Evolutionary conservation across 2,888 invertebrate genomes (phyloP).

Genomic region (Timandra comae): DNA sequence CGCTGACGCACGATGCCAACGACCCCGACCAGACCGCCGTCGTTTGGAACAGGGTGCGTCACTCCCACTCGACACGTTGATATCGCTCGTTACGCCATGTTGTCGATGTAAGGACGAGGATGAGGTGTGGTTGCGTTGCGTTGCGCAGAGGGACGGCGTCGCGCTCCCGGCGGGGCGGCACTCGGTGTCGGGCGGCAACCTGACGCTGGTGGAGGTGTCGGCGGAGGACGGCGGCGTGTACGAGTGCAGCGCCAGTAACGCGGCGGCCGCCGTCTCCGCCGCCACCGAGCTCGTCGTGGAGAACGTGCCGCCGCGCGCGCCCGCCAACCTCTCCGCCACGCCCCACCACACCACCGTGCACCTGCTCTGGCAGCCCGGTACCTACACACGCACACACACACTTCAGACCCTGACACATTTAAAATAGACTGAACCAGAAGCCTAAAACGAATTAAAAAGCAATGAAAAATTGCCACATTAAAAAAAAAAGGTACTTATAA

Average conservation of each 20-base stretch:
- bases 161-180: conserved; percentile 82
- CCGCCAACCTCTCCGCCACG: conserved; percentile 88
- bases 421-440: not conserved
- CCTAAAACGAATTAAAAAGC: too few relatives aligned
- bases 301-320: conserved; percentile 93
- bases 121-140: too few relatives aligned
- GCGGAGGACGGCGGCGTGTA: conserved; percentile 92
- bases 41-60: conserved; percentile 13
- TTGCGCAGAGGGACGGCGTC: conserved; percentile 87
- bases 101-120: too few relatives aligned
- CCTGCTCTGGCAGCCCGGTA: conserved; percentile 87
- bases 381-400: conserved; percentile 4
- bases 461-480: too few relatives aligned
- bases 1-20: conserved; percentile 30
- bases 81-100: too few relatives aligned
- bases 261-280: conserved; percentile 88
- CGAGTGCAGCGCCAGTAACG: conserved; percentile 89
- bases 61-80: too few relatives aligned
- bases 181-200: conserved; percentile 83
- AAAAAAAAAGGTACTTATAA: too few relatives aligned
- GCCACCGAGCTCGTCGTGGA: conserved; percentile 89
- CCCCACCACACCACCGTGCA: conserved; percentile 84
- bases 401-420: not conserved
- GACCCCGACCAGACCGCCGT: conserved; percentile 61
- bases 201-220: conserved; percentile 87